phyloP scores from a whole-genome alignment of 2,888 invertebrate species.

The Drosophila acutilabella region DNA sequence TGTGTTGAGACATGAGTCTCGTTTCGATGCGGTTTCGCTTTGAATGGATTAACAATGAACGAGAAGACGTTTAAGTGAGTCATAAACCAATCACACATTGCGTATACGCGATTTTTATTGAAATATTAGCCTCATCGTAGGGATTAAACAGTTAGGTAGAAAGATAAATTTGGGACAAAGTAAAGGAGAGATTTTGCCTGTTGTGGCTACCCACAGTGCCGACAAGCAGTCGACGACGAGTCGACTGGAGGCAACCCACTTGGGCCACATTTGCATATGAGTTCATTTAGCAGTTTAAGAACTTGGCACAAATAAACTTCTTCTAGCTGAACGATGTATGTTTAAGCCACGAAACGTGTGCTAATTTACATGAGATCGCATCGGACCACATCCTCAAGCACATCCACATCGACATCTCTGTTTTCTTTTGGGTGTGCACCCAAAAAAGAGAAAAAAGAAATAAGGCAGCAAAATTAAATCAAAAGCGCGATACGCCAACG shows the following conservation, averaged over 20 bases:
- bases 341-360: constrained; percentile 76
- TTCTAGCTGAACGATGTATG: constrained; percentile 28
- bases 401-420: constrained; percentile 73
- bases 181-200: background rate
- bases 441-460: constrained; percentile 19
- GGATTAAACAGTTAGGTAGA: constrained; percentile 43
- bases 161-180: background rate
- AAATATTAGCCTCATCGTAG: constrained; percentile 26
- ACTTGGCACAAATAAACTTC: constrained; percentile 72
- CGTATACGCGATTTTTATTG: constrained; percentile 58
- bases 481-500: constrained; percentile 81
- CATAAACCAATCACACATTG: constrained; percentile 40
- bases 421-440: constrained; percentile 58
- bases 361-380: constrained; percentile 80
- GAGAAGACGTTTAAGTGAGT: constrained; percentile 34
- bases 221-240: constrained; percentile 11
- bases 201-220: constrained; percentile 46
- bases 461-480: constrained; percentile 74
- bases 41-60: constrained; percentile 54
- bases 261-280: constrained; percentile 77
- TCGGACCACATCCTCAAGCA: constrained; percentile 59
- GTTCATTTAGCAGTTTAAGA: constrained; percentile 78
- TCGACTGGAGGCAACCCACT: constrained; percentile 67
- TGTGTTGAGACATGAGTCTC: constrained; percentile 25
- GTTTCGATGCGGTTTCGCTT: constrained; percentile 52